These are phyloP conservation scores for Nymphalis polychloros DNA, from an alignment of 2,888 invertebrate species.

Conservation along the genomic window DNA sequence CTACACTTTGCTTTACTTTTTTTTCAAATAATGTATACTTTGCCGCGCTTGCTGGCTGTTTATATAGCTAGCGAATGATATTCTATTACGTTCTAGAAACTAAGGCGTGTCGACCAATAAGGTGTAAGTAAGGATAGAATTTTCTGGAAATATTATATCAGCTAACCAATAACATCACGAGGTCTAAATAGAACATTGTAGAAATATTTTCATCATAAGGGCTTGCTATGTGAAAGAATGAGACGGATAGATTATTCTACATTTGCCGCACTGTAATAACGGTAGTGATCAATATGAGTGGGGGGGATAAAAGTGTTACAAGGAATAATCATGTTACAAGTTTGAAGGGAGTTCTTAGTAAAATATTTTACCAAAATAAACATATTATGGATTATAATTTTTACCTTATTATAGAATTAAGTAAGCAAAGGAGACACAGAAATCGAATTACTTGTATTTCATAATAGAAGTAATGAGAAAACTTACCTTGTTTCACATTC, in stretches of 20 bases:
- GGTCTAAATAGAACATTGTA: constrained; percentile 17
- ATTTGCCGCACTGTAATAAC: not conserved
- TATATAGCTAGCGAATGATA: constrained; percentile 55
- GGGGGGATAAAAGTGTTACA: not conserved
- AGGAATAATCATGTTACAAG: not conserved
- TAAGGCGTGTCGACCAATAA: constrained; percentile 52
- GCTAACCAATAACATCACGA: constrained; percentile 47
- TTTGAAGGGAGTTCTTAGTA: not conserved
- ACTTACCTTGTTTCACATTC: no score
- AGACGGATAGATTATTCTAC: constrained; percentile 12
- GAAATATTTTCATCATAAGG: constrained; percentile 7
- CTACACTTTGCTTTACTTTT: constrained; percentile 51
- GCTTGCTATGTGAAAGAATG: constrained; percentile 24
- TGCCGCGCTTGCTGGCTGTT: constrained; percentile 54
- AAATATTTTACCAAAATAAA: no score
- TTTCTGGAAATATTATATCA: constrained; percentile 48
- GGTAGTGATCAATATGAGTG: not conserved
- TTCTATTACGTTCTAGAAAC: constrained; percentile 57
- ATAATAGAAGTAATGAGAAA: no score
- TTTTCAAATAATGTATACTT: constrained; percentile 66
- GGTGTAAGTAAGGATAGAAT: constrained; percentile 44
- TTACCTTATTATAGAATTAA: no score
- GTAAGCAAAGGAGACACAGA: no score
- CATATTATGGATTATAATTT: no score
- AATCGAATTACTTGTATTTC: no score